Evolutionary conservation across 1,140 invertebrate species (phyloP), one percentile per base, ranked within the genome.

Genomic region (Cotesia chilonis): DNA sequence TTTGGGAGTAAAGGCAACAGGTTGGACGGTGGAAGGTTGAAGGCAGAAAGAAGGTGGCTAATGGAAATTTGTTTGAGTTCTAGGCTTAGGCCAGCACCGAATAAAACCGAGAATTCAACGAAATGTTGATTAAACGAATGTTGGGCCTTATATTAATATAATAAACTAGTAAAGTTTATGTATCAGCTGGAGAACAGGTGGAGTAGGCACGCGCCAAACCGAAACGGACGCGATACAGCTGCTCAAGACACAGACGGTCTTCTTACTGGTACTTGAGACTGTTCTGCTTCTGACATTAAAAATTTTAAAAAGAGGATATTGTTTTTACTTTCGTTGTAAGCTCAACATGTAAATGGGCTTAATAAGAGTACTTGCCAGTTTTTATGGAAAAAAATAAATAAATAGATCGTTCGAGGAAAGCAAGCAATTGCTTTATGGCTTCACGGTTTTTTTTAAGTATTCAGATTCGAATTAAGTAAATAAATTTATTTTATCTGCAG

Each of bases 171-270:
- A 54, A 63, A 51, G 9, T 55, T 41, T 67, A 65, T 55, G 67
- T 65, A 84, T 84, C 84, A 86, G 83, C 83, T 83, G 83, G 83
- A 76, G 78, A 85, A 85, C 83, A 85, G 84, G 84, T 84, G 84
- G 75, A 20, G 68, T 35, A 68, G 82, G 82, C 84, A 85, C 84
- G 84, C 83, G 84, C 84, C 84, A 84, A 85, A 82, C 81, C 79
- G 77, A 81, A 83, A 83, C 81, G 77, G 75, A 81, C 81, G 78
- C 59, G 71, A 67, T 70, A 72, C 76, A 74, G 74, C 76, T 77
- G 75, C 72, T 75, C 63, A 66, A 68, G 38, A 41, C 69, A 55
- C 51, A 59, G 57, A 67, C 71, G 68, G 36, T 67, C 60, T 72
- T 59, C 75, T 14, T 14, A 14, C 14, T 68, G 75, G 59, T 74